A percentile compares a stretch with the other conserved stretches of the same genome.
Evolutionary conservation across 2,113 vertebrate species (phyloP).

Genomic region (Geococcyx californianus): DNA sequence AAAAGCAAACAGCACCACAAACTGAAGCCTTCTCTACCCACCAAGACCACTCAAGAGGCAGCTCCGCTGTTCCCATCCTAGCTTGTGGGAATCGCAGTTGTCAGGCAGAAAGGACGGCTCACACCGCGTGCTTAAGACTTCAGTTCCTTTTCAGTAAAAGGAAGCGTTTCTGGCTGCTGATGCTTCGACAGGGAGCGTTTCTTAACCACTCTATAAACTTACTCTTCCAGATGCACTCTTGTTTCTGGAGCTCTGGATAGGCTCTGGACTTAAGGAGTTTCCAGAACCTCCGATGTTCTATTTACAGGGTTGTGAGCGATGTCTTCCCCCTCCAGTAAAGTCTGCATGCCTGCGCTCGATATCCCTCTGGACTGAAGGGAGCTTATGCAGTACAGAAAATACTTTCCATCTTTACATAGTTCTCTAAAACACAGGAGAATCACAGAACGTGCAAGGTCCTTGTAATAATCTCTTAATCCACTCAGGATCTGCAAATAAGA

Average conservation of each 20-base stretch:
- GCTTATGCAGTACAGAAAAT: not conserved
- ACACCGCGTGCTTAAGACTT: not conserved
- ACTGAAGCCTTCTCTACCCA: slow-evolving; percentile 3
- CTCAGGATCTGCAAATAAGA: slow-evolving; percentile 86
- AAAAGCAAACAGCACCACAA: not conserved
- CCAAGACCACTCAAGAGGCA: not conserved
- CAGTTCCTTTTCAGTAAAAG: not conserved
- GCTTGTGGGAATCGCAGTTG: not conserved
- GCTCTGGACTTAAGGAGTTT: not conserved
- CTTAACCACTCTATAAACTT: not conserved
- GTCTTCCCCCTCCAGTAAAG: not conserved
- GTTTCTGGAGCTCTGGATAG: not conserved
- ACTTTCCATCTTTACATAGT: not conserved
- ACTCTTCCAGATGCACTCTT: not conserved
- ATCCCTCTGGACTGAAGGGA: not conserved
- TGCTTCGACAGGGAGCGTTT: not conserved
- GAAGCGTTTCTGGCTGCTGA: not conserved
- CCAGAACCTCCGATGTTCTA: not conserved
- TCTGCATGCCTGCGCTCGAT: not conserved
- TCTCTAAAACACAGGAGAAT: slow-evolving; percentile 89
- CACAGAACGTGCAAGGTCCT: slow-evolving; percentile 91
- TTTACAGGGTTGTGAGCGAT: not conserved
- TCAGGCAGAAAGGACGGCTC: not conserved
- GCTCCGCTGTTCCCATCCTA: not conserved
- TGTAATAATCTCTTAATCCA: slow-evolving; percentile 94